A percentile compares a stretch with the other conserved stretches of the same genome.
These are phyloP conservation scores for Hozukius guyotensis DNA, from an alignment of 2,797 vertebrate genomes.

Conservation along the genomic window DNA sequence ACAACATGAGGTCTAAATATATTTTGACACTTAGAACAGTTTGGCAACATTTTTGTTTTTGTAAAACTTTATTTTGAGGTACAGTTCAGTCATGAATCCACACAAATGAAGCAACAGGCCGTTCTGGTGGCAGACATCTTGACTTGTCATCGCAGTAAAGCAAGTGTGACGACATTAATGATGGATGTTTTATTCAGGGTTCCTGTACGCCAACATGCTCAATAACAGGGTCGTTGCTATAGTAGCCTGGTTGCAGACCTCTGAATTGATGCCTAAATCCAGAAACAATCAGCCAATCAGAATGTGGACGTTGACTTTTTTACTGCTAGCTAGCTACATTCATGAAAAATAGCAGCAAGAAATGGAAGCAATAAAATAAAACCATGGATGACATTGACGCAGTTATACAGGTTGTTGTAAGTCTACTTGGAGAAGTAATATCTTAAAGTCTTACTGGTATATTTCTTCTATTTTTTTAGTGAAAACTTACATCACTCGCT, in stretches of 20 bases:
- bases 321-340: neutral
- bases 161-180: neutral
- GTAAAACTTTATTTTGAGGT: slow-evolving; percentile 23
- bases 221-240: neutral
- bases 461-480: neutral
- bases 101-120: neutral
- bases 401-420: neutral
- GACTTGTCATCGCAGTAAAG: neutral
- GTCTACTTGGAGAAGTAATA: neutral
- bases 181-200: neutral
- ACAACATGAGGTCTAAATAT: neutral
- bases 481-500: neutral
- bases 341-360: neutral
- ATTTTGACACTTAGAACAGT: neutral
- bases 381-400: neutral
- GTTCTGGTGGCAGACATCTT: neutral
- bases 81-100: neutral
- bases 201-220: neutral
- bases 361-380: neutral
- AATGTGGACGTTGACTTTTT: neutral
- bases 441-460: neutral
- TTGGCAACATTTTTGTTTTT: neutral
- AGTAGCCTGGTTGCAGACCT: neutral
- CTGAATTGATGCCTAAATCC: neutral
- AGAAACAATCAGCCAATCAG: neutral